Evolutionary conservation across 2,797 vertebrate genomes (phyloP).

Genomic region (Takifugu rubripes): DNA sequence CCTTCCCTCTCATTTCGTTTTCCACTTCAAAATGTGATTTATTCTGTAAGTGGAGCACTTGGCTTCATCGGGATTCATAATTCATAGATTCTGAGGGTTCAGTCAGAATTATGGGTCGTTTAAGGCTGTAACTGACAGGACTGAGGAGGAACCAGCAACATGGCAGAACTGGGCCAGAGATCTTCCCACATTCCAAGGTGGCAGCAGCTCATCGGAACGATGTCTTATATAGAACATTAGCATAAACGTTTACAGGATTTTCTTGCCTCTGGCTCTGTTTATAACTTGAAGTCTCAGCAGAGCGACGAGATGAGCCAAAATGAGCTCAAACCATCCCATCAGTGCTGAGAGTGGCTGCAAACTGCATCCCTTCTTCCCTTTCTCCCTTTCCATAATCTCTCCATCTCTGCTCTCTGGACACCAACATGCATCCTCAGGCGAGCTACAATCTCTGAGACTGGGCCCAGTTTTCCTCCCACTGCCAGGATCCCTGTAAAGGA

Average conservation of each 20-base stretch:
- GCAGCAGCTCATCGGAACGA: too few relatives aligned
- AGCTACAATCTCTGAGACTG: neutral
- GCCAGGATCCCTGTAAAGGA: neutral
- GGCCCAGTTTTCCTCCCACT: conserved; percentile 24
- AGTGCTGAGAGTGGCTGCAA: conserved; percentile 8
- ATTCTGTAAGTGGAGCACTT: too few relatives aligned
- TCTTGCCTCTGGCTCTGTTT: conserved; percentile 41
- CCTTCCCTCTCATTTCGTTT: too few relatives aligned
- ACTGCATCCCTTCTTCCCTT: neutral
- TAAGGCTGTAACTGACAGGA: too few relatives aligned
- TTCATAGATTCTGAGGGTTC: too few relatives aligned
- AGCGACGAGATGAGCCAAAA: conserved; percentile 27
- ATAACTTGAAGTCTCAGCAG: conserved; percentile 28
- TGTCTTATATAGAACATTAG: too few relatives aligned
- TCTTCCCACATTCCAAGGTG: too few relatives aligned
- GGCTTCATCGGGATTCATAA: too few relatives aligned
- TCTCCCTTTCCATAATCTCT: neutral
- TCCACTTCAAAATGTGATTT: too few relatives aligned
- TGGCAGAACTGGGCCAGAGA: too few relatives aligned
- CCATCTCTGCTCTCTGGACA: conserved; percentile 34
- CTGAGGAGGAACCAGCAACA: too few relatives aligned
- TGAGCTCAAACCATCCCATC: conserved; percentile 15
- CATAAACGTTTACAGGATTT: conserved; percentile 12
- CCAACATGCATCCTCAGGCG: conserved; percentile 36
- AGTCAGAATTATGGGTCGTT: too few relatives aligned